Evolutionary conservation across 2,113 vertebrate species (phyloP).

Genomic region (Oncorhynchus mykiss): DNA sequence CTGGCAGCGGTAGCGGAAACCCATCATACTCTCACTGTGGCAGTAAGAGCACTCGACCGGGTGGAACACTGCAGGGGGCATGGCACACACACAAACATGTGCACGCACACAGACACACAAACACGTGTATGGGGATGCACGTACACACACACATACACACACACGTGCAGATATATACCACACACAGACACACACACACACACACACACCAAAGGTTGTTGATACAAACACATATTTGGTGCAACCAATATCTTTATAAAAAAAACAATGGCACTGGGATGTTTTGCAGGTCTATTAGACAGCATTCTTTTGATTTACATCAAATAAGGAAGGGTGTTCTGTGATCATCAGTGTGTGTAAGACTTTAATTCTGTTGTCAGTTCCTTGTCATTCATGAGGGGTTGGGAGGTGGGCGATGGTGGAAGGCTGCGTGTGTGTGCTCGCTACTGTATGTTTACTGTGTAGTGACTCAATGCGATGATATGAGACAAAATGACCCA

Average conservation of each 20-base stretch:
- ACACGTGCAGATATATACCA: neutral
- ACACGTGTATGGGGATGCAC: neutral
- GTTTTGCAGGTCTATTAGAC: neutral
- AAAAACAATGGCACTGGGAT: slow-evolving; percentile 19
- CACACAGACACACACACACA: slow-evolving; percentile 26
- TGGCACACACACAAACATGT: slow-evolving; percentile 26
- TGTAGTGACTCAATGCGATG: slow-evolving; percentile 33
- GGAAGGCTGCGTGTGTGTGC: neutral
- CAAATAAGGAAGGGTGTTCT: neutral
- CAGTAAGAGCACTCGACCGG: slow-evolving; percentile 98
- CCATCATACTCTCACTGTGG: slow-evolving; percentile 99
- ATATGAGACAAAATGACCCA: slow-evolving; percentile 40
- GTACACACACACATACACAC: neutral
- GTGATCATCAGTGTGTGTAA: slow-evolving; percentile 8
- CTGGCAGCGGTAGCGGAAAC: slow-evolving; percentile 99
- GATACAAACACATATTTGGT: slow-evolving; percentile 21
- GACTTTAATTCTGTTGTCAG: slow-evolving; percentile 4
- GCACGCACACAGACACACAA: slow-evolving; percentile 13
- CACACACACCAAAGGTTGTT: slow-evolving; percentile 41
- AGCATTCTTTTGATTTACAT: neutral
- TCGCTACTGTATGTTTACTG: slow-evolving; percentile 4
- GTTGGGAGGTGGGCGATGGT: neutral
- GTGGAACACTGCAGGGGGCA: slow-evolving; percentile 88
- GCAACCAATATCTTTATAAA: slow-evolving; percentile 13
- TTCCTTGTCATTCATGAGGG: slow-evolving; percentile 8